A percentile compares a stretch with the other conserved stretches of the same genome.
These are phyloP conservation scores for Lycophotia porphyrea DNA, from an alignment of 2,888 invertebrate species.

Conservation along the genomic window DNA sequence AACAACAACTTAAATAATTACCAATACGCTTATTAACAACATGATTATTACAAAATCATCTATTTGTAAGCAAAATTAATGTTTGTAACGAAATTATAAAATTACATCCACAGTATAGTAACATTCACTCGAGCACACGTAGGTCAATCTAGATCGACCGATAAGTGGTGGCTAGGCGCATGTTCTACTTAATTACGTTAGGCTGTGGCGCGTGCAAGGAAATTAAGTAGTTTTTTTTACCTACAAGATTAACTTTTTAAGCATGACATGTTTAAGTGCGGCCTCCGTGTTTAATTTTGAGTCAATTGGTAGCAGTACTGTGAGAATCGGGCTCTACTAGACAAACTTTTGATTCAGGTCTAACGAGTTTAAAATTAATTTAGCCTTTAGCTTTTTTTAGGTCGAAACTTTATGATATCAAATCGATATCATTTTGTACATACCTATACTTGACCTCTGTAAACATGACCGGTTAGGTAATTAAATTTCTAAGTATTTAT, in stretches of 20 bases:
- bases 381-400: neutral
- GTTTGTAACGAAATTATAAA: constrained; percentile 38
- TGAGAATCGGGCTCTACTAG: neutral
- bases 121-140: constrained; percentile 21
- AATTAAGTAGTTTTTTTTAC: constrained; percentile 52
- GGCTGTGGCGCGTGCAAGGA: constrained; percentile 41
- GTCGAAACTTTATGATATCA: neutral
- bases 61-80: constrained; percentile 35
- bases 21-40: constrained; percentile 2
- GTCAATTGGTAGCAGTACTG: neutral
- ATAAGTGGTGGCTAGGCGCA: constrained; percentile 37
- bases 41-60: constrained; percentile 29
- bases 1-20: constrained; percentile 21
- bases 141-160: constrained; percentile 52
- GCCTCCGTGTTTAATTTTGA: no score
- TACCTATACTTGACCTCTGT: neutral
- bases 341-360: neutral
- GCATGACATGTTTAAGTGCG: constrained; percentile 20
- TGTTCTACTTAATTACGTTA: constrained; percentile 57
- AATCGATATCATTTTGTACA: neutral
- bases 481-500: neutral
- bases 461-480: neutral
- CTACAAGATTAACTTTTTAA: constrained; percentile 38
- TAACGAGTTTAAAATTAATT: neutral
- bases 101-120: constrained; percentile 27